Conservation (phyloP, 2,888 invertebrate genomes). For the Heliconius sara region DNA sequence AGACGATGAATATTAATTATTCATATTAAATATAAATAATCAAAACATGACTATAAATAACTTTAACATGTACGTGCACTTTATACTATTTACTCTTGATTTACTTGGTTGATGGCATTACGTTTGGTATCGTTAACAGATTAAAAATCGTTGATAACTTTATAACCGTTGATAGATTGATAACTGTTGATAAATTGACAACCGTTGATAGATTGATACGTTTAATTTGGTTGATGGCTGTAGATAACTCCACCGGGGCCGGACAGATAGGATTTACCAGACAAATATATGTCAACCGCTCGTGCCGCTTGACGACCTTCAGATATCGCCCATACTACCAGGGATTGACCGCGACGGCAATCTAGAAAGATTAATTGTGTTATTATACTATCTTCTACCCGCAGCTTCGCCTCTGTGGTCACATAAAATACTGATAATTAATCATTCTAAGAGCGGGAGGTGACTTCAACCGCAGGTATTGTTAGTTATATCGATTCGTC, state of each 20-base stretch:
- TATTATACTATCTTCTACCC: too few relatives aligned
- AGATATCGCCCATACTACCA: conserved; percentile 99
- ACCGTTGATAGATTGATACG: background rate
- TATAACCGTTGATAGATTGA: background rate
- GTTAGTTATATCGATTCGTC: too few relatives aligned
- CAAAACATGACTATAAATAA: background rate
- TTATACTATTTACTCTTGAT: background rate
- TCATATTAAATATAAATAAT: background rate
- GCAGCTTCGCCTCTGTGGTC: too few relatives aligned
- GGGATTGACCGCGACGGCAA: conserved; percentile 98
- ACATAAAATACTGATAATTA: too few relatives aligned
- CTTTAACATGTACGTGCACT: background rate
- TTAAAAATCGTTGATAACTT: background rate
- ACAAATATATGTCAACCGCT: conserved; percentile 94
- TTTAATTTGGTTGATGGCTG: conserved; percentile 48
- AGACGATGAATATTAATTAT: background rate
- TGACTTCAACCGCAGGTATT: too few relatives aligned
- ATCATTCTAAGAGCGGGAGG: too few relatives aligned
- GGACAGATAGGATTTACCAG: conserved; percentile 91
- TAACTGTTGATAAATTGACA: conserved; percentile 1
- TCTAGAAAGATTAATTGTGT: conserved; percentile 82
- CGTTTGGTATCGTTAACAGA: background rate
- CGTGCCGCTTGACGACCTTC: conserved; percentile 99
- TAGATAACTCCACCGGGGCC: conserved; percentile 95
- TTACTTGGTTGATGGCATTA: conserved; percentile 3